phyloP scores from a whole-genome alignment of 2,113 vertebrate genomes.

The Murina feae region DNA sequence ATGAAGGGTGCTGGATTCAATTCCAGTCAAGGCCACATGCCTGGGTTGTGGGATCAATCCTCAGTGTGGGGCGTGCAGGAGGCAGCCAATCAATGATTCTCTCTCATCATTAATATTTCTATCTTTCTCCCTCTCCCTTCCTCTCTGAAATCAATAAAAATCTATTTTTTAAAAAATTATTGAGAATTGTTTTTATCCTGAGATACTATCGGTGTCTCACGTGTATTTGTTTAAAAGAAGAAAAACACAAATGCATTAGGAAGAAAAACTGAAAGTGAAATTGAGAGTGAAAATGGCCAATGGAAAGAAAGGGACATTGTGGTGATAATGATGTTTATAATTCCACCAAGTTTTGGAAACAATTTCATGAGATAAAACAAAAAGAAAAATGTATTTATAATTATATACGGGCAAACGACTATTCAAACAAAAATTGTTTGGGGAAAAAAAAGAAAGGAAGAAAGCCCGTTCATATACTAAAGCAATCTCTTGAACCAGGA shows the following conservation, averaged over 20 bases:
- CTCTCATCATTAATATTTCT: no score
- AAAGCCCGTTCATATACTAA: neutral
- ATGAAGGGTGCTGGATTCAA: no score
- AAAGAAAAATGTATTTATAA: neutral
- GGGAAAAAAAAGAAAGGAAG: no score
- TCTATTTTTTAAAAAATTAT: neutral
- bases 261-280: neutral
- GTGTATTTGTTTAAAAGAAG: slow-evolving; percentile 4
- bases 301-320: neutral
- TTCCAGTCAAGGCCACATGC: no score
- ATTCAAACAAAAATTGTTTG: neutral
- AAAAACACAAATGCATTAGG: neutral
- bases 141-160: no score
- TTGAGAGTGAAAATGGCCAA: neutral
- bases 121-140: no score
- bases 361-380: neutral
- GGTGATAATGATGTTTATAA: neutral
- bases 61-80: no score
- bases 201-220: neutral
- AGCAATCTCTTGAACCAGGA: neutral
- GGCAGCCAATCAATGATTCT: no score
- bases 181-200: neutral
- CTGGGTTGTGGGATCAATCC: no score
- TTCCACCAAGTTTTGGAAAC: neutral
- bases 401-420: neutral